phyloP scores from a whole-genome alignment of 1,140 invertebrate genomes.

The Drepana arcuata region DNA sequence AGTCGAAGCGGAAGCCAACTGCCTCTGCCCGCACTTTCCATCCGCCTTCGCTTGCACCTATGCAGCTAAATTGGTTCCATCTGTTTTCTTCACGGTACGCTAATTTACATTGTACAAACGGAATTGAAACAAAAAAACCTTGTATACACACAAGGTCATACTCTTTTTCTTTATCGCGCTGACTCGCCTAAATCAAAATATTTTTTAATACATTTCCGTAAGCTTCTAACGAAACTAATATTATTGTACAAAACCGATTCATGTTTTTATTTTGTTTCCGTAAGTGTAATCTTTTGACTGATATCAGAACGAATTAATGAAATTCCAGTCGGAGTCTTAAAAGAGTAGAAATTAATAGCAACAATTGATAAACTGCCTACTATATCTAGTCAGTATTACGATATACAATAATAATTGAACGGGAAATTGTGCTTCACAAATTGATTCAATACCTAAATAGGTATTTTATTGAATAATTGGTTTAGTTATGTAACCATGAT shows the following conservation, averaged over 20 bases:
- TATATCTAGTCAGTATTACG: not conserved
- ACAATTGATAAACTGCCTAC: too few relatives aligned
- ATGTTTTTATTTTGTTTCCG: too few relatives aligned
- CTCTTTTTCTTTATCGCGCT: not conserved
- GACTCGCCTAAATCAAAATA: not conserved
- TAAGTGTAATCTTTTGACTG: too few relatives aligned
- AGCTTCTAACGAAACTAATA: not conserved
- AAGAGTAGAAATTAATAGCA: too few relatives aligned
- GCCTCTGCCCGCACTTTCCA: conserved; percentile 54
- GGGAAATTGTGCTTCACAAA: too few relatives aligned
- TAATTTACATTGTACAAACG: too few relatives aligned
- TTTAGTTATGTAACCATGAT: not conserved
- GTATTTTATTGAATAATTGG: not conserved
- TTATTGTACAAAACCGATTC: too few relatives aligned
- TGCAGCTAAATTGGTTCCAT: conserved; percentile 29
- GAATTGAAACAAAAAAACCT: conserved; percentile 1
- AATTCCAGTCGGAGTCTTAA: too few relatives aligned
- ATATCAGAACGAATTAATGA: too few relatives aligned
- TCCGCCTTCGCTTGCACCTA: conserved; percentile 39
- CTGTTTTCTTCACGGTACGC: conserved; percentile 15
- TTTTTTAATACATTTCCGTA: not conserved
- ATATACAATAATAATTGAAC: not conserved
- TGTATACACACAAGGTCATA: not conserved
- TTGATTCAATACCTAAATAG: not conserved
- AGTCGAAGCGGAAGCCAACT: conserved; percentile 37